These are phyloP conservation scores for Phyllostomus discolor DNA, from an alignment of 2,113 vertebrate genomes.

Conservation along the genomic window DNA sequence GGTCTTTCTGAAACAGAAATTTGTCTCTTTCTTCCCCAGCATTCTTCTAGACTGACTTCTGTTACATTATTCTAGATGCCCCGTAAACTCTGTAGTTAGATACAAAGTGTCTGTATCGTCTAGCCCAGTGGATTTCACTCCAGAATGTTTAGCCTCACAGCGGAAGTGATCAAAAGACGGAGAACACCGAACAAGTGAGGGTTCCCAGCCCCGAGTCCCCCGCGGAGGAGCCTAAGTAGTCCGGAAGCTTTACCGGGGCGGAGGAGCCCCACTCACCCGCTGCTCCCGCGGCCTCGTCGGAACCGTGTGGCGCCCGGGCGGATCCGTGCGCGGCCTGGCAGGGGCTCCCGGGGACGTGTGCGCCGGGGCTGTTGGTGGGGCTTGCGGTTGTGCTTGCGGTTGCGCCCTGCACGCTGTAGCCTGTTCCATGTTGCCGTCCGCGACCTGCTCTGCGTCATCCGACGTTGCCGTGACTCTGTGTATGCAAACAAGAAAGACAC, in stretches of 20 bases:
- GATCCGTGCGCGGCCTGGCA: neutral
- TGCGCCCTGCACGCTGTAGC: neutral
- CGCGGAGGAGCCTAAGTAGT: rapidly evolving
- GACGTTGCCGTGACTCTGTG: neutral
- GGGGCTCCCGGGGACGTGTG: rapidly evolving
- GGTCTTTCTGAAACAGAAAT: neutral
- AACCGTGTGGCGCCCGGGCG: neutral
- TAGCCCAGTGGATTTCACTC: neutral
- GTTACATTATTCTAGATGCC: neutral
- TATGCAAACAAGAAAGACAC: neutral
- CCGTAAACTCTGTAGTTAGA: neutral
- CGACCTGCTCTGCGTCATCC: neutral
- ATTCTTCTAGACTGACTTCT: neutral
- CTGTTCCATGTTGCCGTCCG: neutral
- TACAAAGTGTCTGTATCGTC: neutral
- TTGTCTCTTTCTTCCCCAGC: neutral
- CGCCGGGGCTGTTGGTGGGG: rapidly evolving
- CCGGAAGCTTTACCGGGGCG: neutral
- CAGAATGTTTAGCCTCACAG: neutral
- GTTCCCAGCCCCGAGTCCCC: rapidly evolving
- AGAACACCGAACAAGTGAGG: neutral
- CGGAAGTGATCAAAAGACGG: neutral
- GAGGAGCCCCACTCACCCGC: rapidly evolving
- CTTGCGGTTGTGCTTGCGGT: rapidly evolving
- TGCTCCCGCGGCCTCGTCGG: neutral